Percentiles rank a stretch among this genome's conserved stretches.
Conservation (phyloP, 1,140 invertebrate genomes). For the Bemisia tabaci region DNA sequence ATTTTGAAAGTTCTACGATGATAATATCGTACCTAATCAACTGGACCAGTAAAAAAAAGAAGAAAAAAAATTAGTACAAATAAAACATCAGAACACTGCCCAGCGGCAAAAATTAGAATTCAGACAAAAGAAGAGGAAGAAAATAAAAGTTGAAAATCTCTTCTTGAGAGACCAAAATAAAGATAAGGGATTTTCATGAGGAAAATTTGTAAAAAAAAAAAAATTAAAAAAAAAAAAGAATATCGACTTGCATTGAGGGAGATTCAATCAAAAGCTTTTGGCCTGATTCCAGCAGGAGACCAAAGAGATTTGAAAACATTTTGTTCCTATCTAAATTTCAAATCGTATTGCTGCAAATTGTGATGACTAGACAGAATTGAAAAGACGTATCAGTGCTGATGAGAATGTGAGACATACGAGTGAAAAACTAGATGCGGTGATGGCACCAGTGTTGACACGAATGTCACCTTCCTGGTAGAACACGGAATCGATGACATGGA, state of each 20-base stretch:
- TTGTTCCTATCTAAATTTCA: not conserved
- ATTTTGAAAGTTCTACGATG: too few relatives aligned
- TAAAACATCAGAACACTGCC: too few relatives aligned
- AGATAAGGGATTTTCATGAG: not conserved
- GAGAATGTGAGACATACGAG: not conserved
- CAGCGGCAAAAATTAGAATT: too few relatives aligned
- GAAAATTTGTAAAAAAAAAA: not conserved
- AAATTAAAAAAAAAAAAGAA: not conserved
- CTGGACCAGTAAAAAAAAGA: too few relatives aligned
- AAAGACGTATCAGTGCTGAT: not conserved
- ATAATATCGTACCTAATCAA: too few relatives aligned
- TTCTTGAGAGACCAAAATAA: too few relatives aligned
- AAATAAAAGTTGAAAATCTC: too few relatives aligned
- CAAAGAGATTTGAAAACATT: not conserved
- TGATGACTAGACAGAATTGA: not conserved
- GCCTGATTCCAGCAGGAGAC: too few relatives aligned
- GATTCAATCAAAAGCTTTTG: too few relatives aligned
- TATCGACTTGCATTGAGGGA: not conserved
- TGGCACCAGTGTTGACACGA: not conserved
- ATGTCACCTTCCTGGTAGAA: not conserved
- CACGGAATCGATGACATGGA: constrained; percentile 66
- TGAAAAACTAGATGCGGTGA: not conserved
- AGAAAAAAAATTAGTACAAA: too few relatives aligned
- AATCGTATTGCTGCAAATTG: not conserved
- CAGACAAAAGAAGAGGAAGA: too few relatives aligned